phyloP scores from a whole-genome alignment of 2,797 vertebrate species.

The Mormyrops boulengeri region DNA sequence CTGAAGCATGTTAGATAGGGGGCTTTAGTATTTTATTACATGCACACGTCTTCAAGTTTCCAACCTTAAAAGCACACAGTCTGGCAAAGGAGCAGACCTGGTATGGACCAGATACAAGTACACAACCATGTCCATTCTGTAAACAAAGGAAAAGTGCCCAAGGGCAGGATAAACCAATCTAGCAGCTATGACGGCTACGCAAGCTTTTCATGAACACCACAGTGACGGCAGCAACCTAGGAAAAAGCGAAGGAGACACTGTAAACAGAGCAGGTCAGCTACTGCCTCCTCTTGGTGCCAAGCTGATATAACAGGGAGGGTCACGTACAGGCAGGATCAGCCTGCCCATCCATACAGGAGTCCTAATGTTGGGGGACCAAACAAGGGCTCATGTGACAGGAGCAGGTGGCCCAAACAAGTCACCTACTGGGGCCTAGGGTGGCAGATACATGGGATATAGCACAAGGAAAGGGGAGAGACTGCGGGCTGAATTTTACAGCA shows the following conservation, averaged over 20 bases:
- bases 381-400: neutral
- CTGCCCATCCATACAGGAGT: neutral
- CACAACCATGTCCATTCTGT: neutral
- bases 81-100: neutral
- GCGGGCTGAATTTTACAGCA: constrained; percentile 47
- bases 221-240: neutral
- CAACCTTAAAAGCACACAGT: neutral
- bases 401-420: neutral
- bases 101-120: neutral
- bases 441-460: constrained; percentile 30
- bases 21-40: neutral
- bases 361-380: neutral
- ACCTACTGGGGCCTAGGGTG: neutral
- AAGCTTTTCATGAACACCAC: neutral
- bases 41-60: neutral
- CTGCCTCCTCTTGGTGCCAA: neutral
- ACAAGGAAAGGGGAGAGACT: constrained; percentile 32
- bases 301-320: neutral
- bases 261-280: neutral
- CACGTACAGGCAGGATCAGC: neutral
- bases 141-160: neutral
- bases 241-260: neutral
- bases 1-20: neutral
- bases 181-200: neutral
- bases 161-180: neutral